Conservation (phyloP, 2,888 invertebrate genomes). For the Drosophila maculinotata region DNA sequence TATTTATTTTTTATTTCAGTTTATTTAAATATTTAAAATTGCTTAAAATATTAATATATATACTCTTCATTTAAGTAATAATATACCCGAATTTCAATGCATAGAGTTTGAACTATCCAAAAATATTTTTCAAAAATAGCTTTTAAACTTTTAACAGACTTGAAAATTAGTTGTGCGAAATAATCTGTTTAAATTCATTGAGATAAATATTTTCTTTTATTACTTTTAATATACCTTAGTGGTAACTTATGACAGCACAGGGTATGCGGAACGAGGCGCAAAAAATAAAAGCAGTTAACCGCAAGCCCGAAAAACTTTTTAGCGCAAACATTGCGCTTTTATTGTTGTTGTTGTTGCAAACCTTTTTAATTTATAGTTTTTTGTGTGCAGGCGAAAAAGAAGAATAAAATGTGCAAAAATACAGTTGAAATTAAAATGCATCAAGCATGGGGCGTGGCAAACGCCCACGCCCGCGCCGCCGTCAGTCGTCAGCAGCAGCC, state of each 20-base stretch:
- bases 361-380: conserved; percentile 68
- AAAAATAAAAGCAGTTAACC: conserved; percentile 17
- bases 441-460: conserved; percentile 47
- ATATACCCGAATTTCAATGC: too few species aligned
- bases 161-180: too few species aligned
- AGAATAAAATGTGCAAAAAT: conserved; percentile 21
- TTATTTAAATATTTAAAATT: too few species aligned
- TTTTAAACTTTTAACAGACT: too few species aligned
- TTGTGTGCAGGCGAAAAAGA: conserved; percentile 15
- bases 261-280: conserved; percentile 20
- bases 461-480: neutral
- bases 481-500: conserved; percentile 1
- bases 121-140: too few species aligned
- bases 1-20: too few species aligned
- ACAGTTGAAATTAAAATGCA: conserved; percentile 70
- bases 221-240: too few species aligned
- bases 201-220: too few species aligned
- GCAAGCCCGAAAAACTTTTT: conserved; percentile 37
- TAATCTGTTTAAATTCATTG: too few species aligned
- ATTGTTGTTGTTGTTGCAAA: conserved; percentile 33
- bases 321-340: conserved; percentile 48
- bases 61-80: too few species aligned
- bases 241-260: conserved; percentile 4
- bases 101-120: too few species aligned
- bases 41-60: too few species aligned